Percentiles rank a stretch among this genome's conserved stretches.
These are phyloP conservation scores for Proterorhinus semilunaris DNA, from an alignment of 2,113 vertebrate genomes.

Conservation along the genomic window DNA sequence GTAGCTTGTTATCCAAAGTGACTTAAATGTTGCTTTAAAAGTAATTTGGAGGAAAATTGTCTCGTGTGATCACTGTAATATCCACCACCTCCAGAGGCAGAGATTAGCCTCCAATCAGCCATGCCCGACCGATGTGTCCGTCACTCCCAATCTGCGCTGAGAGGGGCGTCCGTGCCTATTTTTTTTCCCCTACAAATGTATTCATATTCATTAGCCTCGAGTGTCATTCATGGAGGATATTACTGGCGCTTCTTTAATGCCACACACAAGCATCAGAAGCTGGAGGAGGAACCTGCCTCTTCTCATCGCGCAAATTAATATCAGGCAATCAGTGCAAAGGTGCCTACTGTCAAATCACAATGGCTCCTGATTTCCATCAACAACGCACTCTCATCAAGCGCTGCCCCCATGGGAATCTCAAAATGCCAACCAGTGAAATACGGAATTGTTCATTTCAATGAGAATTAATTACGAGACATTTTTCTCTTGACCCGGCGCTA, in stretches of 20 bases:
- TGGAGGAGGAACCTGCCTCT: conserved; percentile 58
- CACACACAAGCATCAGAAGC: conserved; percentile 57
- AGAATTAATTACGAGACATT: conserved; percentile 73
- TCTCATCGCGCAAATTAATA: conserved; percentile 76
- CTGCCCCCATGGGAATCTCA: conserved; percentile 45
- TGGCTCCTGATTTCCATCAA: conserved; percentile 68
- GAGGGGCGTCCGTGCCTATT: conserved; percentile 67
- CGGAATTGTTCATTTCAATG: conserved; percentile 71
- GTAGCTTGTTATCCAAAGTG: conserved; percentile 30
- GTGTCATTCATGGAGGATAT: conserved; percentile 67
- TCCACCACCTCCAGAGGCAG: conserved; percentile 64
- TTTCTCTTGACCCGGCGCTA: conserved; percentile 59
- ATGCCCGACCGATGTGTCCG: conserved; percentile 68
- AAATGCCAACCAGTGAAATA: conserved; percentile 61
- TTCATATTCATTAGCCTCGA: conserved; percentile 78
- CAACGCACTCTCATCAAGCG: conserved; percentile 27
- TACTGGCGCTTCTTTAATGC: conserved; percentile 61
- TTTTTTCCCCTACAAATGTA: conserved; percentile 66
- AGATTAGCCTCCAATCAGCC: conserved; percentile 64
- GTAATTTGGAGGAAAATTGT: conserved; percentile 25
- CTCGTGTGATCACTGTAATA: conserved; percentile 56
- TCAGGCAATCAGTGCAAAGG: conserved; percentile 75
- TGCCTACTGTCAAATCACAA: conserved; percentile 75
- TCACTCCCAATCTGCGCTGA: conserved; percentile 69
- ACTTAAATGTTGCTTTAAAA: conserved; percentile 42